Conservation (phyloP, 2,888 invertebrate species). For the Agrilus mali region DNA sequence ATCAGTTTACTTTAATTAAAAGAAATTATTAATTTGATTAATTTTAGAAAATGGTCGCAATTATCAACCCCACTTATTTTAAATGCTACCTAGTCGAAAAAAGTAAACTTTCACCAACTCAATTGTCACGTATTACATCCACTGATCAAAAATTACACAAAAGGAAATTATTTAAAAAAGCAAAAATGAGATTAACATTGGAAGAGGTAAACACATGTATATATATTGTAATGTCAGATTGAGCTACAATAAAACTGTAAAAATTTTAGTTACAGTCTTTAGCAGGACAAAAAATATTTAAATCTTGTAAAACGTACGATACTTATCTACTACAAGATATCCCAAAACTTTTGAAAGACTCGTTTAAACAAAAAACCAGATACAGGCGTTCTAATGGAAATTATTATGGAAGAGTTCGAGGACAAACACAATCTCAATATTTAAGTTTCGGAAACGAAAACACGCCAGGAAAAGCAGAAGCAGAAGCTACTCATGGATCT, state of each 20-base stretch:
- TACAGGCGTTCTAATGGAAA: constrained; percentile 22
- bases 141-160: too few relatives aligned
- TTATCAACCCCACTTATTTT: too few relatives aligned
- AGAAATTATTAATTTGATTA: too few relatives aligned
- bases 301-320: constrained; percentile 35
- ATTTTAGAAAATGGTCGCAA: too few relatives aligned
- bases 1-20: too few relatives aligned
- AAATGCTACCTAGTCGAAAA: too few relatives aligned
- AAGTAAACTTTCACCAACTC: too few relatives aligned
- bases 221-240: too few relatives aligned
- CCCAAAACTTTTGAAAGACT: constrained; percentile 10
- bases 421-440: constrained; percentile 79
- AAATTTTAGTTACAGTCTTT: constrained; percentile 32
- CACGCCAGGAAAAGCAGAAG: constrained; percentile 64
- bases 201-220: too few relatives aligned
- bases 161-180: too few relatives aligned
- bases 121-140: too few relatives aligned
- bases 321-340: constrained; percentile 30
- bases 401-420: constrained; percentile 41
- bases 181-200: too few relatives aligned
- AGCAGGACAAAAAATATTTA: constrained; percentile 34
- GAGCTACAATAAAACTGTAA: background rate
- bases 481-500: constrained; percentile 60
- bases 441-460: constrained; percentile 48
- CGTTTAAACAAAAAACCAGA: constrained; percentile 6